phyloP scores from a whole-genome alignment of 2,888 invertebrate species.

The Antheraea assamensis region DNA sequence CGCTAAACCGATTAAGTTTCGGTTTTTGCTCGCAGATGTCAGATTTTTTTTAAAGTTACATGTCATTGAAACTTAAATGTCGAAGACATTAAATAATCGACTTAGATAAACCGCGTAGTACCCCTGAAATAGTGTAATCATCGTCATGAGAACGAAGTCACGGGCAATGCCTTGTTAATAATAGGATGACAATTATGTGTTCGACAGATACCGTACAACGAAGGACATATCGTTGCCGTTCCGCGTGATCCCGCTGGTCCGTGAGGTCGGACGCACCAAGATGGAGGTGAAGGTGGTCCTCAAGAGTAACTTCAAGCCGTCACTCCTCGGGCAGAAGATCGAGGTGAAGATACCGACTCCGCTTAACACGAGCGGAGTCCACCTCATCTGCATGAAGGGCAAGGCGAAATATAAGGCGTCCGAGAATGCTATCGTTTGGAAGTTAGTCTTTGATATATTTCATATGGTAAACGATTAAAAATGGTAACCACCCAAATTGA shows the following conservation, averaged over 20 bases:
- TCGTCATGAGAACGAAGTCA: no score
- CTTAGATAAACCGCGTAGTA: no score
- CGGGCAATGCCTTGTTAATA: no score
- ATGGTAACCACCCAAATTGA: no score
- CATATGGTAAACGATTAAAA: no score
- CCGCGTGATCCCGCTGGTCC: conserved; percentile 98
- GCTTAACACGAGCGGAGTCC: conserved; percentile 98
- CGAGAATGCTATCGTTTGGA: conserved; percentile 98
- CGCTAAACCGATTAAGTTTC: no score
- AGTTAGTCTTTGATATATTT: conserved; percentile 84
- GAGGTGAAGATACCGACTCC: conserved; percentile 99
- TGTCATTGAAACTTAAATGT: no score
- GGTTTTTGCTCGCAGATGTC: no score
- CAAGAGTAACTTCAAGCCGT: conserved; percentile 99
- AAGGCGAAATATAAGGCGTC: conserved; percentile 99
- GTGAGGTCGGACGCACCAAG: conserved; percentile 98
- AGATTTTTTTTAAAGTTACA: no score
- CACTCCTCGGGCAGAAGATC: conserved; percentile 98
- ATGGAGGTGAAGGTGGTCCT: conserved; percentile 99
- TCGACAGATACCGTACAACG: conserved; percentile 95
- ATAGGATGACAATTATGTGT: neutral
- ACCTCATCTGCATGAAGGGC: conserved; percentile 98
- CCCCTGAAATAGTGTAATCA: no score
- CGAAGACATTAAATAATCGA: no score
- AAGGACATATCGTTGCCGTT: conserved; percentile 99